Evolutionary conservation across 2,113 vertebrate species (phyloP).

Genomic region (Oryzias melastigma): DNA sequence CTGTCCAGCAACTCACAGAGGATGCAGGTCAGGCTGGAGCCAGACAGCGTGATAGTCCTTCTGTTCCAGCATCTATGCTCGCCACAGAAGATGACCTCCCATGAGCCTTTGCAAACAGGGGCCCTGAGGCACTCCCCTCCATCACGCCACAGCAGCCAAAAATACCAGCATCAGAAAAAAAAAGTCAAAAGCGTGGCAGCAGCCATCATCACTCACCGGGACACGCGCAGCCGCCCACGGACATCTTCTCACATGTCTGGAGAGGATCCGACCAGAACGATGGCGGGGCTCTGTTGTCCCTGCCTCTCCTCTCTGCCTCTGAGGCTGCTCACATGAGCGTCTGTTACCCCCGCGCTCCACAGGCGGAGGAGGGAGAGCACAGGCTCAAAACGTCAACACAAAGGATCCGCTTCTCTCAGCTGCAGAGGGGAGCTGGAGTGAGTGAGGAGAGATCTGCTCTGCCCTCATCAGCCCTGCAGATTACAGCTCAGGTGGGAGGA

Average conservation of each 20-base stretch:
- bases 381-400: conserved; percentile 63
- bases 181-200: conserved; percentile 50
- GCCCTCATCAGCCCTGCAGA: conserved; percentile 75
- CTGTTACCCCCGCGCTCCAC: conserved; percentile 76
- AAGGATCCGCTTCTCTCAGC: conserved; percentile 72
- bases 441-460: conserved; percentile 67
- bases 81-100: conserved; percentile 65
- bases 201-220: conserved; percentile 83
- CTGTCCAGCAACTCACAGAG: too few species aligned
- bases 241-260: conserved; percentile 96
- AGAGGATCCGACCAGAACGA: conserved; percentile 79
- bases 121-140: conserved; percentile 54
- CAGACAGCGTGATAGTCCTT: conserved; percentile 32
- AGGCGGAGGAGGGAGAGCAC: conserved; percentile 62
- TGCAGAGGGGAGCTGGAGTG: conserved; percentile 60
- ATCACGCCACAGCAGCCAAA: conserved; percentile 58
- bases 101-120: conserved; percentile 74
- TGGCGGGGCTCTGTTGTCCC: conserved; percentile 69
- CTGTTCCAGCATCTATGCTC: conserved; percentile 38
- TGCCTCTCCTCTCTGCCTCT: conserved; percentile 57
- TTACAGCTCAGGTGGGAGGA: conserved; percentile 77
- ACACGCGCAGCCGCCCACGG: conserved; percentile 92
- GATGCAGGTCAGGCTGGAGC: conserved; percentile 6
- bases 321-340: conserved; percentile 81
- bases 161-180: conserved; percentile 39